Evolutionary conservation across 2,797 vertebrate genomes (phyloP).

Genomic region (Spinibarbus caldwelli): DNA sequence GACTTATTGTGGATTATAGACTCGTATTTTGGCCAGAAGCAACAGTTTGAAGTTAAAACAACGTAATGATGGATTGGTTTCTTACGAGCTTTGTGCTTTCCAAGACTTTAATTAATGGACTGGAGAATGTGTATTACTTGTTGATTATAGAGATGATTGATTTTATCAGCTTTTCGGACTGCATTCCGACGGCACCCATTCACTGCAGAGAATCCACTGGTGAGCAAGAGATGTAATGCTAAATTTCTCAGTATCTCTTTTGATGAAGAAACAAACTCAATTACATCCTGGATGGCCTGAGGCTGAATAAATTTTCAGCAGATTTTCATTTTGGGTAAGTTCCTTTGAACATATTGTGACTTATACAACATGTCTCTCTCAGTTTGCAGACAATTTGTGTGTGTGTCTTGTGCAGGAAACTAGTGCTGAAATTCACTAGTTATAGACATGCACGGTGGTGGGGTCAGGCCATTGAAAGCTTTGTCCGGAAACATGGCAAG

Average conservation of each 20-base stretch:
- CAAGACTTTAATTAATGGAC: background rate
- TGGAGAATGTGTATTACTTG: background rate
- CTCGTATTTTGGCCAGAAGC: background rate
- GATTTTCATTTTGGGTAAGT: background rate
- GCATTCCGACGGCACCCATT: background rate
- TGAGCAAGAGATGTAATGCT: background rate
- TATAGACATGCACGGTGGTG: slow-evolving; percentile 95
- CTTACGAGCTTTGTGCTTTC: too few species aligned
- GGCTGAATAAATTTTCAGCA: background rate
- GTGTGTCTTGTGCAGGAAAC: slow-evolving; percentile 75
- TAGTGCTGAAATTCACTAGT: slow-evolving; percentile 95
- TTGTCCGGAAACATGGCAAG: slow-evolving; percentile 84
- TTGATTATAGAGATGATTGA: background rate
- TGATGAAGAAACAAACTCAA: background rate
- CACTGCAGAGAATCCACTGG: background rate
- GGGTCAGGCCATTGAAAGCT: slow-evolving; percentile 93
- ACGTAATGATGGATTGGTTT: background rate
- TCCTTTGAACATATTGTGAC: background rate
- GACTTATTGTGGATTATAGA: background rate
- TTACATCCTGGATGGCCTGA: background rate
- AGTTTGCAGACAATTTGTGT: slow-evolving; percentile 2
- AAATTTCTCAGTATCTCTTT: background rate
- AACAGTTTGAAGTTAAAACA: background rate
- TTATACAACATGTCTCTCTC: background rate
- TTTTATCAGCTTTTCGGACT: background rate